These are phyloP conservation scores for Cancer borealis DNA, from an alignment of 2,888 invertebrate genomes.

Conservation along the genomic window DNA sequence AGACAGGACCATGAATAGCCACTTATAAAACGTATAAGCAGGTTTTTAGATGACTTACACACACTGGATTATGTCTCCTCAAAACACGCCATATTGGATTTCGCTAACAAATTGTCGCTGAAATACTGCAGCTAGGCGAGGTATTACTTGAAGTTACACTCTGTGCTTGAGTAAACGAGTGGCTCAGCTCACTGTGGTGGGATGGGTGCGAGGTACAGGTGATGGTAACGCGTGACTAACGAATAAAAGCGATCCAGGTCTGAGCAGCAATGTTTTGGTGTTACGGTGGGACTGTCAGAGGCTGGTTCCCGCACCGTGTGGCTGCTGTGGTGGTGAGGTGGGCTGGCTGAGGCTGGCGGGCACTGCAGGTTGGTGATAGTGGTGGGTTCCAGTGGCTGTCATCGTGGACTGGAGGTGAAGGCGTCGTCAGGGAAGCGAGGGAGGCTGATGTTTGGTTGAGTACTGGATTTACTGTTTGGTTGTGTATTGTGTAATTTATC, in stretches of 20 bases:
- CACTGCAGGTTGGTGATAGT: neutral
- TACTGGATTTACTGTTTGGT: neutral
- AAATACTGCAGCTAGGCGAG: slow-evolving; percentile 59
- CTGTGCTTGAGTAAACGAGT: slow-evolving; percentile 10
- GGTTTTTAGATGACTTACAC: slow-evolving; percentile 69
- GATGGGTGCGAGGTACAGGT: neutral
- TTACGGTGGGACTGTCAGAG: slow-evolving; percentile 32
- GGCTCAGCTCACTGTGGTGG: neutral
- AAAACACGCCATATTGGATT: slow-evolving; percentile 75
- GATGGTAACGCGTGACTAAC: slow-evolving; percentile 21
- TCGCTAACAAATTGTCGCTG: slow-evolving; percentile 66
- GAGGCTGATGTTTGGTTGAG: neutral
- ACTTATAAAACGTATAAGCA: neutral
- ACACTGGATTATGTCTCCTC: slow-evolving; percentile 63
- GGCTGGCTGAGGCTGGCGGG: neutral
- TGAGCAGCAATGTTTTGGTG: slow-evolving; percentile 44
- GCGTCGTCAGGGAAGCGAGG: neutral
- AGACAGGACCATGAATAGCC: neutral
- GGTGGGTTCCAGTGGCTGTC: neutral
- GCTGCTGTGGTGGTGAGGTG: neutral
- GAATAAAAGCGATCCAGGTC: neutral
- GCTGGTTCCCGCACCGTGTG: neutral
- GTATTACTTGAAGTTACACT: slow-evolving; percentile 38
- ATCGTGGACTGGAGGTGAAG: neutral
- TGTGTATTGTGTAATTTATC: neutral